Conservation (phyloP, 2,113 vertebrate species). For the Orcinus orca region DNA sequence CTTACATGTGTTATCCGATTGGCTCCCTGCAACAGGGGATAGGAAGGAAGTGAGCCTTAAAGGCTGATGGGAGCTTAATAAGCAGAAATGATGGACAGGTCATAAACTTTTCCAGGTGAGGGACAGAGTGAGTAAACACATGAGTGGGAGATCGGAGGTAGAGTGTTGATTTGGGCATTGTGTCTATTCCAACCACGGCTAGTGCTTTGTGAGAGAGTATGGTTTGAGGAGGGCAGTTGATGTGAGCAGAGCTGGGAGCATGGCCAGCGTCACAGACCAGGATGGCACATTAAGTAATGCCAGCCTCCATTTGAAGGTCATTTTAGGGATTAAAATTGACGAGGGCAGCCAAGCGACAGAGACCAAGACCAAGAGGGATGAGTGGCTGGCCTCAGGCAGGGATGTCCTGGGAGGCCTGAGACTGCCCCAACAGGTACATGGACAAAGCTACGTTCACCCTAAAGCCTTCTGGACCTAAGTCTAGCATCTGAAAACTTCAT, state of each 20-base stretch:
- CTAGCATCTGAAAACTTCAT: neutral
- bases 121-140: neutral
- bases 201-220: neutral
- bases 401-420: neutral
- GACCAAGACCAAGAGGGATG: neutral
- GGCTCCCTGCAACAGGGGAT: neutral
- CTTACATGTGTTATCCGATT: neutral
- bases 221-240: no score
- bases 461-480: neutral
- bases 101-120: neutral
- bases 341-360: neutral
- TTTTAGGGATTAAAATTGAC: neutral
- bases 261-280: neutral
- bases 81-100: neutral
- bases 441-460: neutral
- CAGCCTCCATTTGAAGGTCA: neutral
- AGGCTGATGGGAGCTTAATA: neutral
- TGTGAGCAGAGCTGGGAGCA: neutral
- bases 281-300: neutral
- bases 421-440: neutral
- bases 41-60: neutral
- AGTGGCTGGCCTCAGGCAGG: neutral
- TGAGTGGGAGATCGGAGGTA: neutral
- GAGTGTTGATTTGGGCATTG: neutral
- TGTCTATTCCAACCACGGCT: neutral